Percentiles rank a stretch among this genome's conserved stretches.
These are phyloP conservation scores for Synchiropus splendidus DNA, from an alignment of 2,113 vertebrate species.

Conservation along the genomic window DNA sequence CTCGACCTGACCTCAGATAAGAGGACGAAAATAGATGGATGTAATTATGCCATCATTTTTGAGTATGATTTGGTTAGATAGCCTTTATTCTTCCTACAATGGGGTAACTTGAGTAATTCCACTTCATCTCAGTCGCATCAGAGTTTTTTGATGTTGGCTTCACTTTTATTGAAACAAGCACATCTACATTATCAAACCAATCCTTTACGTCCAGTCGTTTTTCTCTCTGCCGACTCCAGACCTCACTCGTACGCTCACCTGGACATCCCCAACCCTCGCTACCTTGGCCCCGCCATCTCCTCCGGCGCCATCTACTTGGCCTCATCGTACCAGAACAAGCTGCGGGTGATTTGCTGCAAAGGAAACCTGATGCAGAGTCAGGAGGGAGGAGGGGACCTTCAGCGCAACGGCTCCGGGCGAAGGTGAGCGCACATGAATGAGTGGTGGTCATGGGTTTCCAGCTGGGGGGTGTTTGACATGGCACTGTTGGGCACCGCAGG, in stretches of 20 bases:
- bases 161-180: too few species aligned
- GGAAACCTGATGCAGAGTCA: conserved; percentile 93
- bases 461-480: background rate
- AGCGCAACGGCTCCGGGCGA: conserved; percentile 66
- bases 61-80: too few species aligned
- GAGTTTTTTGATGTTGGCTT: too few species aligned
- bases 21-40: too few species aligned
- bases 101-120: too few species aligned
- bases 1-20: too few species aligned
- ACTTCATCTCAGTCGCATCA: too few species aligned
- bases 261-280: conserved; percentile 93
- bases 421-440: conserved; percentile 34
- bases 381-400: conserved; percentile 76
- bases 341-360: conserved; percentile 95
- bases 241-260: conserved; percentile 87
- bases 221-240: conserved; percentile 49
- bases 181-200: too few species aligned
- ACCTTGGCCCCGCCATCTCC: conserved; percentile 93
- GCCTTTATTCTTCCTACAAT: too few species aligned
- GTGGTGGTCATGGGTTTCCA: too few species aligned
- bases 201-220: background rate
- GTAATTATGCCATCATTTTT: too few species aligned
- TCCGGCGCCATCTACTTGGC: conserved; percentile 93
- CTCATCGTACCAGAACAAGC: conserved; percentile 95
- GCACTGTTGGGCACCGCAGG: conserved; percentile 34